Evolutionary conservation across 2,113 vertebrate species (phyloP), one percentile per base, ranked within the genome.

Genomic region (Condylura cristata): DNA sequence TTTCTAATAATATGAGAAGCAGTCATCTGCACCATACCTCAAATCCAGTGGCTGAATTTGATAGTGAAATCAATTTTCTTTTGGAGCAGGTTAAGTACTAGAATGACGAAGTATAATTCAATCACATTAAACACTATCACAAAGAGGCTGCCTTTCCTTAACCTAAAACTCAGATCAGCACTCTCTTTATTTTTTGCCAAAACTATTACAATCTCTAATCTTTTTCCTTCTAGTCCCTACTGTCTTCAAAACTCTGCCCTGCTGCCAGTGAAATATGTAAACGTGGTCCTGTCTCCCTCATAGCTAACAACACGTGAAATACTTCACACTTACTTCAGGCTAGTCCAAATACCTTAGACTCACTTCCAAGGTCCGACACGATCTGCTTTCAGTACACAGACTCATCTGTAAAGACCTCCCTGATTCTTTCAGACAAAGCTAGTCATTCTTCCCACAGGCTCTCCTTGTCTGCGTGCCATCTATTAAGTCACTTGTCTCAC

Each of bases 401-500:
- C 51, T 74, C 82, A 89, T 96, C 78, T 60, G 3, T 63, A 53
- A 96, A 63, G 82, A 46, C 26, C 2, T 75, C 22, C 32, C 30
- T 97, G 71, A 95, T 91, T 68, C 89, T 80, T 80, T 80, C 78
- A 89, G 93, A 95, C 72, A 60, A 89, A 94, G 82, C 79, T 65
- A 79, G 83, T 75, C 79, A 56, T 46, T 48, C 44, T 92, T 92
- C 87, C 95, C 87, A 51, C 4, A 0, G 89, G 89, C 93, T 79
- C 46, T 46, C 41, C 2, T 32, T 18, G 46, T 7, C 82, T 28
- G 0, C 6, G 14, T 12, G 20, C 20, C 34, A 8, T 71, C 28
- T 66, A 18, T 75, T 92, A 94, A 44, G 68, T 89, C 91, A 92
- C 91, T 96, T 95, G 91, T 94, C 88, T 95, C 68, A 39, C 83